phyloP scores from a whole-genome alignment of 1,140 invertebrate species.

The Pogonomyrmex californicus region DNA sequence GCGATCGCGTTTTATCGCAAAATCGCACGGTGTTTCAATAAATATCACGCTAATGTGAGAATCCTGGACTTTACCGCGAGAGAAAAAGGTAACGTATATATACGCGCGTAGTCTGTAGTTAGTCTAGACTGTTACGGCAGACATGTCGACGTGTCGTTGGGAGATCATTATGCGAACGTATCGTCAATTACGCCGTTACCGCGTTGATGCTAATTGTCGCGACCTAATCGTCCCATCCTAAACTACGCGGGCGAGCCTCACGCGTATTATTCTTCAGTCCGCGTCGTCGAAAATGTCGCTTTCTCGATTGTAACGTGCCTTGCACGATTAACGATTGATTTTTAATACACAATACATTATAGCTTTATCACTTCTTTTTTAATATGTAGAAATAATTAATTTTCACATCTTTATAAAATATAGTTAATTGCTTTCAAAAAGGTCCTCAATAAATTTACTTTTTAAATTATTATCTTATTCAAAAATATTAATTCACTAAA shows the following conservation, averaged over 20 bases:
- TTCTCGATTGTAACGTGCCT: background rate
- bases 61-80: constrained; percentile 12
- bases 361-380: background rate
- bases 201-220: constrained; percentile 66
- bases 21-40: background rate
- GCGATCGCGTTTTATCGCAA: background rate
- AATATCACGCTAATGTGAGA: background rate
- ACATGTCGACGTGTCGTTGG: constrained; percentile 66
- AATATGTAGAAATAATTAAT: background rate
- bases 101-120: constrained; percentile 5
- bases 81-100: constrained; percentile 4
- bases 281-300: constrained; percentile 36
- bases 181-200: constrained; percentile 67
- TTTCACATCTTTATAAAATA: constrained; percentile 22
- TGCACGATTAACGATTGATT: background rate
- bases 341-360: background rate
- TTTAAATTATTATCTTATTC: constrained; percentile 1
- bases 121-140: constrained; percentile 56
- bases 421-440: background rate
- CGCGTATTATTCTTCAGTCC: background rate
- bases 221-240: constrained; percentile 54
- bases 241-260: constrained; percentile 35
- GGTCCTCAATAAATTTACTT: background rate
- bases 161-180: constrained; percentile 65
- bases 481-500: background rate